Conservation (phyloP, 1,140 invertebrate genomes). For the Dinoponera quadriceps region DNA sequence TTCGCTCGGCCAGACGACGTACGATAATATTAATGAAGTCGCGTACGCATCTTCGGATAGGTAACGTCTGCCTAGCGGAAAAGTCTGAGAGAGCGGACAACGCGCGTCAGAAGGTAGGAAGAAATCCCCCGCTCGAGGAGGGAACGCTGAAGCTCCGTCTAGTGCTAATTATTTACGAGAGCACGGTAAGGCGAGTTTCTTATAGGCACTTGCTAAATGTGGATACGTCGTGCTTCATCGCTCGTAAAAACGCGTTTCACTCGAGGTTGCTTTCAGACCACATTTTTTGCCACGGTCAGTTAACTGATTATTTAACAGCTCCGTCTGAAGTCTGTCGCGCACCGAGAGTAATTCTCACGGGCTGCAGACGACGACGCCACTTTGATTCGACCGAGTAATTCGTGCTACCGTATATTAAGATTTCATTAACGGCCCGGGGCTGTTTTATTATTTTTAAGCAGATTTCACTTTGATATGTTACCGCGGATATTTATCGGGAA, state of each 20-base stretch:
- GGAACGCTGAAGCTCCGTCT: conserved; percentile 48
- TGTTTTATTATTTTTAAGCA: no score
- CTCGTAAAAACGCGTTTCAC: not conserved
- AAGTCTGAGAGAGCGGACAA: conserved; percentile 29
- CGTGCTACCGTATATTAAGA: no score
- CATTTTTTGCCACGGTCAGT: not conserved
- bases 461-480: no score
- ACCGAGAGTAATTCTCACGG: not conserved
- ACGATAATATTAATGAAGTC: conserved; percentile 65
- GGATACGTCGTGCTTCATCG: not conserved
- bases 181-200: conserved; percentile 49
- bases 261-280: not conserved
- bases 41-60: conserved; percentile 54
- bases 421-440: no score
- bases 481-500: no score
- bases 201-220: conserved; percentile 26
- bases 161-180: conserved; percentile 70
- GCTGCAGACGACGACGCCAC: no score
- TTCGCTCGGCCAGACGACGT: not conserved
- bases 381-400: no score
- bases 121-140: conserved; percentile 65
- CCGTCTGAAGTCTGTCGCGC: not conserved
- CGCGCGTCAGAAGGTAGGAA: not conserved
- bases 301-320: not conserved
- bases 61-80: conserved; percentile 53